Evolutionary conservation across 2,888 invertebrate species (phyloP), one percentile per base, ranked within the genome.

Genomic region (Acutogordius australiensis): DNA sequence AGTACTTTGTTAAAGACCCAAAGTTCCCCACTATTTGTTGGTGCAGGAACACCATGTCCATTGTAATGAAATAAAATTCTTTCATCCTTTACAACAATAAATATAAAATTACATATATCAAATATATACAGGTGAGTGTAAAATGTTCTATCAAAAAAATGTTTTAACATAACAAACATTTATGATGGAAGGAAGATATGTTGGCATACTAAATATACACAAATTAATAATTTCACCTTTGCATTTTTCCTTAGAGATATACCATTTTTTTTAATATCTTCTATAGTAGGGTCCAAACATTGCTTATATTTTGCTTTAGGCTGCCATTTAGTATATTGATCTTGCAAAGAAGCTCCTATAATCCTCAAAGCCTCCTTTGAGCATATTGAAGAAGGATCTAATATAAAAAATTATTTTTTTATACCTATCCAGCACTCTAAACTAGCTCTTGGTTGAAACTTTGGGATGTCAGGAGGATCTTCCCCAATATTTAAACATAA

Each of bases 301-400:
- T 86, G 86, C 75, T 91, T 94, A 73, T 97, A 99, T 2, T 74
- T 66, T 0, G 97, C 94, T 58, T 91, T 76, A 2, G 94, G 91
- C 71, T 99, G 97, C 91, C 94, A 94, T 62, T 90, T 77, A 74
- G 97, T 94, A 69, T 99, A 99, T 70, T 94, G 91, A 66, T 82
- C 80, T 72, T 94, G 91, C 61, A 99, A 76, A 68, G 80, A 82
- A 56, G 79, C 77, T 1, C 90, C 91, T 63, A 97, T 88, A 60
- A 79, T 79, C 72, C 91, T 90, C 66, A 91, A 74, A 0, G 94
- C 87, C 72, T 90, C 90, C 64, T 80, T 80, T 4, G 86, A 81
- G 59, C 85, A 84, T 72, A 85, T 77, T 0, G 84, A 80, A 61
- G 81, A 74, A 1, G 94, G 91, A 66, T 76, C 76, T 69, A n/a